These are phyloP conservation scores for Argyrosomus regius DNA, from an alignment of 2,797 vertebrate species.

Conservation along the genomic window DNA sequence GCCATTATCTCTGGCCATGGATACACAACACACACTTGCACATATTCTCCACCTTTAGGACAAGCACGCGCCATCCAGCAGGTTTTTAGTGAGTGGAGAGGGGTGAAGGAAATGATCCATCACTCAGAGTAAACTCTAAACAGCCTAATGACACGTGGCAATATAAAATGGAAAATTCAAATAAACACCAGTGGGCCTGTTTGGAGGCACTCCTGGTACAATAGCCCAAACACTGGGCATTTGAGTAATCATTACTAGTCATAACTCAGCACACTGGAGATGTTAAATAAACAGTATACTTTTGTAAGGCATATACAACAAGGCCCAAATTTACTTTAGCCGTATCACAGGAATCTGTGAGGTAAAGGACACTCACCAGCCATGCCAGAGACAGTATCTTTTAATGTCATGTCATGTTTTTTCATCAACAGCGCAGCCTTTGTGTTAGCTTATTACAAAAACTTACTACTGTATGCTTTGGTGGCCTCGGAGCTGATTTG, in stretches of 20 bases:
- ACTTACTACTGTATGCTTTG: conserved; percentile 52
- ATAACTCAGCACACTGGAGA: conserved; percentile 85
- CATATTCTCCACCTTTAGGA: conserved; percentile 51
- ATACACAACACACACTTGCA: conserved; percentile 20
- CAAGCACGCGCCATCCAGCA: conserved; percentile 47
- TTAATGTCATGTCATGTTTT: conserved; percentile 72
- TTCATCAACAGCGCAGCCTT: conserved; percentile 52
- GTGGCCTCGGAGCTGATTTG: conserved; percentile 70
- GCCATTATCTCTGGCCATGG: conserved; percentile 41
- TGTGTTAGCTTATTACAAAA: conserved; percentile 51
- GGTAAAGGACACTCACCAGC: conserved; percentile 83
- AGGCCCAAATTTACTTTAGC: conserved; percentile 88
- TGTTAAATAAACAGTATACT: conserved; percentile 91
- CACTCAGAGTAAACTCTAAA: conserved; percentile 86
- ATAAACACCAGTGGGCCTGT: conserved; percentile 88
- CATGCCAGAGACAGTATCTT: conserved; percentile 70
- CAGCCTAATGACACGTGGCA: conserved; percentile 87
- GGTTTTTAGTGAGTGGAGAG: conserved; percentile 59
- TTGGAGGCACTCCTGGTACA: conserved; percentile 87
- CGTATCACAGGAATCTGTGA: conserved; percentile 86
- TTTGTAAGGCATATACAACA: conserved; percentile 88
- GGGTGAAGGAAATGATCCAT: conserved; percentile 86
- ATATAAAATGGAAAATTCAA: conserved; percentile 92
- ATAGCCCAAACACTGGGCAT: conserved; percentile 86
- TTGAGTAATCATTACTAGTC: conserved; percentile 89